A percentile compares a stretch with the other conserved stretches of the same genome.
These are phyloP conservation scores for Thumatha senex DNA, from an alignment of 2,888 invertebrate genomes.

Conservation along the genomic window DNA sequence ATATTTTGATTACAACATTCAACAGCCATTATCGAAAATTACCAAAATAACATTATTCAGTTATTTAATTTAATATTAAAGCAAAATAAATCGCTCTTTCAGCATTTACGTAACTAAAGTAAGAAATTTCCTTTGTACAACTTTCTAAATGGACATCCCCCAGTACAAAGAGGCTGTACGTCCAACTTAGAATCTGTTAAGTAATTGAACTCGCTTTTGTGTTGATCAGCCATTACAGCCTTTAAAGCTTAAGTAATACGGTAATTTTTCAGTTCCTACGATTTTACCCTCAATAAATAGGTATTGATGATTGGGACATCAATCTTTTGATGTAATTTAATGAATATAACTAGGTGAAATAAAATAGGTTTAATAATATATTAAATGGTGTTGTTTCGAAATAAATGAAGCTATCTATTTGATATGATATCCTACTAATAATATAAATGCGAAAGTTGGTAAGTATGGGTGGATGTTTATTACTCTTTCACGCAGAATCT, in stretches of 20 bases:
- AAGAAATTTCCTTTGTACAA: constrained; percentile 40
- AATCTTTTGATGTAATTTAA: constrained; percentile 31
- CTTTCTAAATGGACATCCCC: constrained; percentile 44
- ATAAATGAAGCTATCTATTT: too few species aligned
- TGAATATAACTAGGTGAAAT: constrained; percentile 20
- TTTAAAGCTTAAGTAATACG: constrained; percentile 16
- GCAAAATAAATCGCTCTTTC: constrained; percentile 26
- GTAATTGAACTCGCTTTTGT: constrained; percentile 45
- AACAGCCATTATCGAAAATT: background rate
- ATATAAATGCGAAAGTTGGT: too few species aligned
- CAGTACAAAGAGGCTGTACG: constrained; percentile 37
- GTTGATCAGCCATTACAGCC: constrained; percentile 31
- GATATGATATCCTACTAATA: too few species aligned
- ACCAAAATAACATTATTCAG: background rate
- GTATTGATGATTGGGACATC: constrained; percentile 36
- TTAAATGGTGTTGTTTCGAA: constrained; percentile 5
- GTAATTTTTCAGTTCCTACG: constrained; percentile 14
- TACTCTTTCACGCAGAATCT: too few species aligned
- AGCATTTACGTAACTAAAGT: constrained; percentile 21
- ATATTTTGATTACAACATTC: too few species aligned
- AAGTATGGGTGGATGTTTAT: too few species aligned
- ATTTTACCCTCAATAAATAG: constrained; percentile 13
- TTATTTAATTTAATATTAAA: constrained; percentile 7
- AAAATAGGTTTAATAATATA: constrained; percentile 22
- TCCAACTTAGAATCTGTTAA: constrained; percentile 42